phyloP scores from a whole-genome alignment of 2,888 invertebrate genomes.

The Acanthacorydalis orientalis region DNA sequence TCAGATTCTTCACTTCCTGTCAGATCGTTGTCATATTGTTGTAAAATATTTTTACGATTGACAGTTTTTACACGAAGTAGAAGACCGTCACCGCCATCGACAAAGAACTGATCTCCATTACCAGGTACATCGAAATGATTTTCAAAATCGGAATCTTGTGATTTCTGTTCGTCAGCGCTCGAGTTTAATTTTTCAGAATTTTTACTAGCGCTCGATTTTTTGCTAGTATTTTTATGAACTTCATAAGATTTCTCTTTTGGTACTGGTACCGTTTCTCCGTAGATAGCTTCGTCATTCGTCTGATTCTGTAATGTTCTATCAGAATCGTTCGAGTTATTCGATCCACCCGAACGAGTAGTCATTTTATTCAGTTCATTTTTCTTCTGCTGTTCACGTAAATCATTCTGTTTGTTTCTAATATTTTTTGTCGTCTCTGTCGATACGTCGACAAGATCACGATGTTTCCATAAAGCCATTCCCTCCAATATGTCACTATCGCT shows the following conservation, averaged over 20 bases:
- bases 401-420: constrained; percentile 27
- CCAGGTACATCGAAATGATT: constrained; percentile 13
- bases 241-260: constrained; percentile 15
- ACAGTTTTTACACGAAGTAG: constrained; percentile 53
- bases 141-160: constrained; percentile 13
- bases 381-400: constrained; percentile 25
- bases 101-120: constrained; percentile 46
- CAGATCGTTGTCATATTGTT: constrained; percentile 42
- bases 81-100: constrained; percentile 48
- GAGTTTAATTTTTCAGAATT: constrained; percentile 11
- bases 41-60: constrained; percentile 53
- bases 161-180: not conserved
- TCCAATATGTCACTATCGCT: constrained; percentile 60
- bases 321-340: constrained; percentile 25
- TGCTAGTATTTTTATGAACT: constrained; percentile 20
- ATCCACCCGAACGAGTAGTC: constrained; percentile 12
- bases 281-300: constrained; percentile 10
- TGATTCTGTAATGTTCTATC: constrained; percentile 24
- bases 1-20: constrained; percentile 41
- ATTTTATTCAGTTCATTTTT: constrained; percentile 15
- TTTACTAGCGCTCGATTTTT: constrained; percentile 23
- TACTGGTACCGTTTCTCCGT: constrained; percentile 1
- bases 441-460: constrained; percentile 65
- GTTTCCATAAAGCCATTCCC: constrained; percentile 77
- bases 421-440: constrained; percentile 27